Evolutionary conservation across 64 coral and sea anemone species (phyloP), one percentile per base, ranked within the genome.

Genomic region (Stichodactyla mertensii): DNA sequence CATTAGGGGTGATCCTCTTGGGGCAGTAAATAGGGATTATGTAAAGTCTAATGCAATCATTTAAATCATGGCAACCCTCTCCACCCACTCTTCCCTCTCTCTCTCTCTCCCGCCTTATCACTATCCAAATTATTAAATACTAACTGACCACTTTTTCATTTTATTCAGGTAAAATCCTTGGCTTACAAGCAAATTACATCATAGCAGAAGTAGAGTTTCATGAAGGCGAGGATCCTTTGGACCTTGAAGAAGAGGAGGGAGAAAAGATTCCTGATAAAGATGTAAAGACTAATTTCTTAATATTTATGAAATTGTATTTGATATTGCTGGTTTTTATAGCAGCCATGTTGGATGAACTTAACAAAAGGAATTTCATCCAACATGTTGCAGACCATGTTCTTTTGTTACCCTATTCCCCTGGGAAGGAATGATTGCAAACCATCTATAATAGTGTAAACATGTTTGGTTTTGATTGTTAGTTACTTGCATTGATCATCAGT

Each of bases 141-240:
- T 61, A 61, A 61, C 20, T 67, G 16, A 22, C n/a, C n/a, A n/a
- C n/a, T 69, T 69, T 7, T 4, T 24, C 19, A 69, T 80, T 56
- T 91, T 22, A 55, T 82, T 66, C 52, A 99, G 97, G 97, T 77
- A 99, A 99, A 89, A 91, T 99, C 16, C 90, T 95, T 91, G 97
- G 97, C 54, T 74, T 92, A 53, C 91, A 92, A 90, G 82, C 85
- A 70, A 99, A 95, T 87, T 99, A 99, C 77, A 86, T 95, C 36
- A 45, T 99, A 85, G 93, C 97, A 67, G 97, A 99, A 70, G 97
- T 99, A 6, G 97, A 99, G 82, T 99, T 95, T 66, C 74, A 92
- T 80, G 97, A 99, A 88, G 93, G 97, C 28, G 97, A 99, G 80
- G 97, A 99, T 36, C 52, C 79, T 15, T 83, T 77, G 57, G 80